A percentile compares a stretch with the other conserved stretches of the same genome.
Conservation (phyloP, 2,888 invertebrate genomes). For the Campaea margaritaria region DNA sequence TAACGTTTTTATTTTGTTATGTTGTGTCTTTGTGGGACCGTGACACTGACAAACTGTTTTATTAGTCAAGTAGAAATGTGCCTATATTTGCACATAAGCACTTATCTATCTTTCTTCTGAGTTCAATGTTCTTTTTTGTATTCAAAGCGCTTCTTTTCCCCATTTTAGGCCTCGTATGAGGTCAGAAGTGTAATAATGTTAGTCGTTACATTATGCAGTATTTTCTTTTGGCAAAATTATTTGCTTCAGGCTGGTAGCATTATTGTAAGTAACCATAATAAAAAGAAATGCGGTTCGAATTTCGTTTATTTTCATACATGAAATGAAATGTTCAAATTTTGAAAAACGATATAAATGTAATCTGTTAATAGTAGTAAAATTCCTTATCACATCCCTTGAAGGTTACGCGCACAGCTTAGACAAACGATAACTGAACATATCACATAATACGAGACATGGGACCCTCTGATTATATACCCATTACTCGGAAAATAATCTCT, state of each 20-base stretch:
- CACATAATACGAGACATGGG: no score
- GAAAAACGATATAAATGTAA: no score
- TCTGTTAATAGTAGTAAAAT: no score
- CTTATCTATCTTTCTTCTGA: constrained; percentile 30
- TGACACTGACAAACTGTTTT: constrained; percentile 55
- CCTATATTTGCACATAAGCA: constrained; percentile 39
- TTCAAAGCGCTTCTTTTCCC: constrained; percentile 15
- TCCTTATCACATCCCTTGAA: no score
- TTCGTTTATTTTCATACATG: no score
- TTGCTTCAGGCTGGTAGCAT: background rate
- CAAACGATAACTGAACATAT: no score
- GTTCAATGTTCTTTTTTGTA: constrained; percentile 29
- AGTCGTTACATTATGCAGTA: constrained; percentile 12
- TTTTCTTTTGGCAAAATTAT: background rate
- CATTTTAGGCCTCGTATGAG: constrained; percentile 15
- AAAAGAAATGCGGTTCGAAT: no score
- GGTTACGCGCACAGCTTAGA: no score
- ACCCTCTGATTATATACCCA: no score
- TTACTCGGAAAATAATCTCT: no score
- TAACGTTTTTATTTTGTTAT: constrained; percentile 55
- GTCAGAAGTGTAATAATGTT: constrained; percentile 24
- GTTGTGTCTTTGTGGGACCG: constrained; percentile 44
- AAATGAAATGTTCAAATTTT: no score
- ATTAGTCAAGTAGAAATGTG: constrained; percentile 46
- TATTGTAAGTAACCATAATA: no score